A percentile compares a stretch with the other conserved stretches of the same genome.
Conservation (phyloP, 2,797 vertebrate species). For the Yasuhikotakia modesta region DNA sequence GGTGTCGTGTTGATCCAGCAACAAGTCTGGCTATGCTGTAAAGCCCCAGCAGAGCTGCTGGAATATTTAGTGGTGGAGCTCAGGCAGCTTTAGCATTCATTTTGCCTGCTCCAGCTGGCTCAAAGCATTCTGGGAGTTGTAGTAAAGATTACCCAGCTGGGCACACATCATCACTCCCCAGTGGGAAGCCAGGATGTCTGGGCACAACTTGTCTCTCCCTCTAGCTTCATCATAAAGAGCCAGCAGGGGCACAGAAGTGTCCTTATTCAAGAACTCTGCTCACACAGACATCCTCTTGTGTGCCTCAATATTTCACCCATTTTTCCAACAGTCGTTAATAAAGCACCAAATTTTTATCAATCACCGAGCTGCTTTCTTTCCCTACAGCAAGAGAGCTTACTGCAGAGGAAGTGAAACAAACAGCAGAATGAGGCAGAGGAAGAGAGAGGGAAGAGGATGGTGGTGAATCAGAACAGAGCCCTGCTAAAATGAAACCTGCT, state of each 20-base stretch:
- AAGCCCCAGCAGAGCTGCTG: constrained; percentile 28
- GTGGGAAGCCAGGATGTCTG: constrained; percentile 61
- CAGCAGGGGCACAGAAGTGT: constrained; percentile 34
- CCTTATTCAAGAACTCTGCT: constrained; percentile 2
- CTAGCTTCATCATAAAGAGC: constrained; percentile 28
- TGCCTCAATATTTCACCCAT: constrained; percentile 32
- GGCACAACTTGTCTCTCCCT: constrained; percentile 20
- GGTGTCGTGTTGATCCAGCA: constrained; percentile 31
- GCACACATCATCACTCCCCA: constrained; percentile 58
- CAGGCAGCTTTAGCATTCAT: constrained; percentile 2
- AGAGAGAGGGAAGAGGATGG: constrained; percentile 15
- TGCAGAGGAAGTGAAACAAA: constrained; percentile 40
- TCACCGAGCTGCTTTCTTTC: constrained; percentile 25
- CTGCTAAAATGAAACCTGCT: constrained; percentile 73
- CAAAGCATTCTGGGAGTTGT: constrained; percentile 62
- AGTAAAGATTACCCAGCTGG: constrained; percentile 66
- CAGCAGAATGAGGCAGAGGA: constrained; percentile 46
- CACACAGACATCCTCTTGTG: constrained; percentile 8
- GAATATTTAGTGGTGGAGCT: constrained; percentile 11
- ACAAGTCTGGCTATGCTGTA: constrained; percentile 30
- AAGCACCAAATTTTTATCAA: constrained; percentile 50
- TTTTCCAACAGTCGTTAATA: constrained; percentile 44
- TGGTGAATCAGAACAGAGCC: constrained; percentile 64
- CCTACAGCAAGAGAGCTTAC: constrained; percentile 18
- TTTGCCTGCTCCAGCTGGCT: constrained; percentile 55